Base-by-base conservation (phyloP, 1,140 invertebrate genomes). In the Platyscapa corneri region DNA sequence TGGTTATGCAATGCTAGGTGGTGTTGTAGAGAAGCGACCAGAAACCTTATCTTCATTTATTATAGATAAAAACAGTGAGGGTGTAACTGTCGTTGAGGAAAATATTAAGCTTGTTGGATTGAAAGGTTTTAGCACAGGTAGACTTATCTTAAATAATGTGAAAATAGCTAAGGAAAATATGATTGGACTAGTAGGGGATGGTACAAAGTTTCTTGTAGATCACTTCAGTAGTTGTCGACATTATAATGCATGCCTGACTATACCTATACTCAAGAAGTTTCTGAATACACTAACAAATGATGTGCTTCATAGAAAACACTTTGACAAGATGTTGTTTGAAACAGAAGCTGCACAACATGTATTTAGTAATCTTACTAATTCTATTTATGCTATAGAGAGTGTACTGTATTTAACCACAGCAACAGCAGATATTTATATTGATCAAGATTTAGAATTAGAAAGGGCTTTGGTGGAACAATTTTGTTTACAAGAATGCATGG, bases 341-440 rank as follows among this genome's bases (percentile, higher is more conserved):
- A 94, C 95, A 89, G 94, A 95, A 32, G 75, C 94, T 0, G 93
- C 95, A 7, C 92, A 95, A 89, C 92, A 94, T 70, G 94, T 95
- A 67, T 87, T 97, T 84, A 94, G 94, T 3, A 92, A 94, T 88
- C 92, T 95, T 32, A 91, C 94, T 16, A 90, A 90, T 8, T 88
- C 92, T 5, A 91, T 95, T 10, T 98, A 97, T 90, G 95, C 95
- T 0, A 96, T 97, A 93, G 97, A 98, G 90, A 96, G 96, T 88
- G 95, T 96, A 93, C 92, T 95, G 0, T 98, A 97, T 90, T 88
- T 97, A 42, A 97, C 96, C 0, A 94, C 96, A 64, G 95, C 95
- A 8, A 91, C 97, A 18, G 89, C 95, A 39, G 97, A 97, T 89
- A 92, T 92, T 23, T 96, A 96, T 85, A 92, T 95, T 18, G 92